These are phyloP conservation scores for Myocastor coypus DNA, from an alignment of 2,113 vertebrate species.

Conservation along the genomic window DNA sequence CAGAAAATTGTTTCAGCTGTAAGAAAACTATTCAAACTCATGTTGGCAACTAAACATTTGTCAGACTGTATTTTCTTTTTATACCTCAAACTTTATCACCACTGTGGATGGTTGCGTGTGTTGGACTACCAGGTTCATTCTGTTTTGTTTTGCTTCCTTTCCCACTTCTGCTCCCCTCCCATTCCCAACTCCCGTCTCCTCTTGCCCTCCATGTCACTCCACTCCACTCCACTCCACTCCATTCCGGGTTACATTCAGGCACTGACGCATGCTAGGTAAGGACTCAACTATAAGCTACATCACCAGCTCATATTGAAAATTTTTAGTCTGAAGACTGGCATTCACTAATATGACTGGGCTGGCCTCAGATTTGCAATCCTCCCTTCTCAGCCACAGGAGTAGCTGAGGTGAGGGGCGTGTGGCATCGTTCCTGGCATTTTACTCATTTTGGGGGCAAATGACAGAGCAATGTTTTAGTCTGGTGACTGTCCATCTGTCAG, in stretches of 20 bases:
- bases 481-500: neutral
- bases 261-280: neutral
- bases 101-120: neutral
- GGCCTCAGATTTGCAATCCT: neutral
- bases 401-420: neutral
- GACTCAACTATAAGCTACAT: neutral
- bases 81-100: conserved; percentile 51
- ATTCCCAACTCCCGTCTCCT: neutral
- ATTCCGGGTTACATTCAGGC: too few species aligned
- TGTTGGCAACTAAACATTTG: neutral
- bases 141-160: neutral
- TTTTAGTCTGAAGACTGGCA: neutral
- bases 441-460: neutral
- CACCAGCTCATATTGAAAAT: neutral
- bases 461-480: neutral
- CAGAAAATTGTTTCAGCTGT: conserved; percentile 19
- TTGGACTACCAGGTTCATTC: neutral
- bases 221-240: too few species aligned
- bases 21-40: conserved; percentile 17
- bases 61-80: conserved; percentile 41
- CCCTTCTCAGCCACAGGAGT: neutral
- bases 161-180: too few species aligned
- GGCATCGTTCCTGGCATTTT: neutral
- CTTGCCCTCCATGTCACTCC: too few species aligned
- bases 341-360: neutral